These are phyloP conservation scores for Congeria kusceri DNA, from an alignment of 2,888 invertebrate genomes.

Conservation along the genomic window DNA sequence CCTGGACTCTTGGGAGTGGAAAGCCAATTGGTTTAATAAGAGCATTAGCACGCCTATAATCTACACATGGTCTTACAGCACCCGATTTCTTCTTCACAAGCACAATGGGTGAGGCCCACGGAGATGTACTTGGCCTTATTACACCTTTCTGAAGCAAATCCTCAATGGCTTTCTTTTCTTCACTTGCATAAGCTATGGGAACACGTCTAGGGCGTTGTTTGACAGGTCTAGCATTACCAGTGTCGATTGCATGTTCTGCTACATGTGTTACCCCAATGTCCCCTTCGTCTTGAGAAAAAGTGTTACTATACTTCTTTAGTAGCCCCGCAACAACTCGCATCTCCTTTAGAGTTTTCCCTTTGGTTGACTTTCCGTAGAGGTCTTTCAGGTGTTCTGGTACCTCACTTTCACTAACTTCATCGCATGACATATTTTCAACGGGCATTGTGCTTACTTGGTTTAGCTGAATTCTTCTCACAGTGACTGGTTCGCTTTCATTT, in stretches of 20 bases:
- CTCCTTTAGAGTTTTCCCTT: slow-evolving; percentile 2
- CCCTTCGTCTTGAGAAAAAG: slow-evolving; percentile 45
- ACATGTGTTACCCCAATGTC: slow-evolving; percentile 43
- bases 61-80: too few relatives aligned
- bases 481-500: background rate
- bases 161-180: slow-evolving; percentile 48
- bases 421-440: too few relatives aligned
- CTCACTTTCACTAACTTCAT: background rate
- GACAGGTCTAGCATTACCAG: slow-evolving; percentile 43
- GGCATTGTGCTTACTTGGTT: background rate
- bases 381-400: slow-evolving; percentile 9
- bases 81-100: slow-evolving; percentile 21
- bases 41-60: slow-evolving; percentile 10
- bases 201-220: slow-evolving; percentile 43
- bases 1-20: slow-evolving; percentile 3
- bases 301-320: slow-evolving; percentile 14
- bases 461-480: too few relatives aligned
- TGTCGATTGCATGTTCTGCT: slow-evolving; percentile 45
- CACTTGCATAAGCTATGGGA: slow-evolving; percentile 43
- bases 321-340: slow-evolving; percentile 20
- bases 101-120: slow-evolving; percentile 33
- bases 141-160: slow-evolving; percentile 30
- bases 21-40: too few relatives aligned
- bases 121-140: slow-evolving; percentile 27
- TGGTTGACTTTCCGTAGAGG: background rate